phyloP scores from a whole-genome alignment of 2,888 invertebrate species.

The Smittia aterrima region DNA sequence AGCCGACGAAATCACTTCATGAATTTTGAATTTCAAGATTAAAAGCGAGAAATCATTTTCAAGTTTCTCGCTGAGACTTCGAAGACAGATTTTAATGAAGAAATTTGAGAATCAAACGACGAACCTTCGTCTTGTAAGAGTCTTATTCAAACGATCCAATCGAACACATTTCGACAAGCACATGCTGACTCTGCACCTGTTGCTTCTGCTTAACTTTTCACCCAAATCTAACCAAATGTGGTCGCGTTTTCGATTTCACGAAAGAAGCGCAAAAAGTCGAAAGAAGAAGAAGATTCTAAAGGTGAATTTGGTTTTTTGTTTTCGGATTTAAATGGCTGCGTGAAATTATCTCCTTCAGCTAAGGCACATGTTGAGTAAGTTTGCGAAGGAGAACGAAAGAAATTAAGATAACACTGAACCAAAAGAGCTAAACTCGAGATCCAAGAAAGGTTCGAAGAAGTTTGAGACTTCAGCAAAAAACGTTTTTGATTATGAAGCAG shows the following conservation, averaged over 20 bases:
- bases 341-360: background rate
- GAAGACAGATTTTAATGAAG: too few species aligned
- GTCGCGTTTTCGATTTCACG: background rate
- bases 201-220: background rate
- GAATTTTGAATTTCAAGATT: background rate
- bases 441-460: background rate
- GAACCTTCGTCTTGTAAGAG: background rate
- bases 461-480: background rate
- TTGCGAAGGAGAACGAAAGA: background rate
- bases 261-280: background rate
- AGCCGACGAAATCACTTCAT: background rate
- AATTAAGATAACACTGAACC: background rate
- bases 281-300: background rate
- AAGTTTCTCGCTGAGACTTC: too few species aligned
- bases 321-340: background rate
- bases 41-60: too few species aligned
- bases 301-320: background rate
- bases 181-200: conserved; percentile 8
- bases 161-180: background rate
- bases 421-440: background rate
- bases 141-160: background rate
- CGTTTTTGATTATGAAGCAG: background rate
- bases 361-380: background rate
- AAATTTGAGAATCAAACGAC: too few species aligned
- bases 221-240: conserved; percentile 8